Conservation (phyloP, 2,113 vertebrate species). For the Suricata suricatta region DNA sequence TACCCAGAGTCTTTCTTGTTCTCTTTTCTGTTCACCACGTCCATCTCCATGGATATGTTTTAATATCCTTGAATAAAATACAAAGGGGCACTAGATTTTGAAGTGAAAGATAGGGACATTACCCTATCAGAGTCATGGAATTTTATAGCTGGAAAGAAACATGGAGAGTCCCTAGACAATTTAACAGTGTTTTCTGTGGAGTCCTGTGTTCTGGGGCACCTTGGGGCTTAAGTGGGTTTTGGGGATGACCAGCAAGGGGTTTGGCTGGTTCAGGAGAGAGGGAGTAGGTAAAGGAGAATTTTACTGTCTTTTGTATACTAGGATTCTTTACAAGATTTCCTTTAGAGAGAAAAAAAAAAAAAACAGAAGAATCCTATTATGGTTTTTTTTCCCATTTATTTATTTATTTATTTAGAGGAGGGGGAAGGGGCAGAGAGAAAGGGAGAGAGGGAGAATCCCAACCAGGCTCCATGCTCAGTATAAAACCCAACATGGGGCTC, state of each 20-base stretch:
- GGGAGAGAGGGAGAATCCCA: too few relatives aligned
- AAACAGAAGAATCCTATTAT: neutral
- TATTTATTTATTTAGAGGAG: too few relatives aligned
- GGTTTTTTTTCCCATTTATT: neutral
- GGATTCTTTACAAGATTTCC: neutral
- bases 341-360: neutral
- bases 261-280: neutral
- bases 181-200: neutral
- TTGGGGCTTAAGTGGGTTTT: neutral
- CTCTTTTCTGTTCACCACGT: neutral
- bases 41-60: neutral
- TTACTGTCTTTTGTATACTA: neutral
- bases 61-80: constrained; percentile 25
- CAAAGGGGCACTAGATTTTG: neutral
- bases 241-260: rapidly evolving
- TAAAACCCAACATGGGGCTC: too few relatives aligned
- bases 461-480: too few relatives aligned
- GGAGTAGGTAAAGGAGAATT: neutral
- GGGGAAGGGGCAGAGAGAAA: too few relatives aligned
- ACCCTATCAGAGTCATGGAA: neutral
- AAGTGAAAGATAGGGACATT: constrained; percentile 1
- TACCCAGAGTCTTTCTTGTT: neutral
- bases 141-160: neutral
- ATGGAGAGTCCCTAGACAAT: neutral
- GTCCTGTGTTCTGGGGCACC: neutral